Conservation (phyloP, 2,888 invertebrate species). For the Ligdia adustata region DNA sequence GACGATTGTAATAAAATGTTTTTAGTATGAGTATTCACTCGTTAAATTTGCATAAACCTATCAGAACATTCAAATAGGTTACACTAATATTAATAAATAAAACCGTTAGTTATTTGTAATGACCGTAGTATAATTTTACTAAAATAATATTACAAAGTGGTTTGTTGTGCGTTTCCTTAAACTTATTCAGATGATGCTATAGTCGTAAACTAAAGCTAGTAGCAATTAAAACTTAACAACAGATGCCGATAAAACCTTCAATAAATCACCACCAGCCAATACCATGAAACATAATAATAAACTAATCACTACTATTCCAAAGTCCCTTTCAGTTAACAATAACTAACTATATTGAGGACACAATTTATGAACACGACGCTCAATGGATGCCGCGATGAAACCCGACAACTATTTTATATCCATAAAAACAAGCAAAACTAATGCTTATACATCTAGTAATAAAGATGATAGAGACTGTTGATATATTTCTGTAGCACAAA, state of each 20-base stretch:
- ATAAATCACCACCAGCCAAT: conserved; percentile 40
- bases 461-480: conserved; percentile 19
- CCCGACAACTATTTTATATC: conserved; percentile 10
- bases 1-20: too few relatives aligned
- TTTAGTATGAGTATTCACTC: too few relatives aligned
- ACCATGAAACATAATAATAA: conserved; percentile 44
- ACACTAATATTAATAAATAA: too few relatives aligned
- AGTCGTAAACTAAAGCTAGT: too few relatives aligned
- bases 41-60: too few relatives aligned
- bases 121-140: too few relatives aligned
- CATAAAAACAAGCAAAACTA: conserved; percentile 10
- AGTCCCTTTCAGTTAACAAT: conserved; percentile 49
- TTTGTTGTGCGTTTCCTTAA: too few relatives aligned
- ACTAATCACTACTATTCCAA: conserved; percentile 48
- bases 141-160: too few relatives aligned
- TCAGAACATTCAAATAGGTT: too few relatives aligned
- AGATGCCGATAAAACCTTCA: conserved; percentile 22
- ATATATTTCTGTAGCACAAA: conserved; percentile 44
- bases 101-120: too few relatives aligned
- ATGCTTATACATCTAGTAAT: conserved; percentile 22
- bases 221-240: neutral
- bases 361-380: conserved; percentile 58
- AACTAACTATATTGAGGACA: conserved; percentile 54
- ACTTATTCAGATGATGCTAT: too few relatives aligned
- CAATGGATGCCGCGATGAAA: conserved; percentile 44